phyloP scores from a whole-genome alignment of 2,113 vertebrate species.

The Chinchilla lanigera region DNA sequence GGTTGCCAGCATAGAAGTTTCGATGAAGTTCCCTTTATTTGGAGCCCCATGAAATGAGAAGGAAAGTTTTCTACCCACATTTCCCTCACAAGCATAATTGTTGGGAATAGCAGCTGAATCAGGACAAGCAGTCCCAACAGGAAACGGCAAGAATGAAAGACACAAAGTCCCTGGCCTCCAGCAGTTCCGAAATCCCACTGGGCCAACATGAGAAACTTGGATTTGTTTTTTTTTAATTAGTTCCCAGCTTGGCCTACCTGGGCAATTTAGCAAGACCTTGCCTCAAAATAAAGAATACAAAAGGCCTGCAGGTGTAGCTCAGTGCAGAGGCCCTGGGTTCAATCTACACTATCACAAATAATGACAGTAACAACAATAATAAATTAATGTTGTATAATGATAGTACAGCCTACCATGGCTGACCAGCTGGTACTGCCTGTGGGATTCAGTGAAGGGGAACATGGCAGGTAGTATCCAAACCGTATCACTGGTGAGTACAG shows the following conservation, averaged over 20 bases:
- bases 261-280: too few relatives aligned
- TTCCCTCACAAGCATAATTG: neutral
- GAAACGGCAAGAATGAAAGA: neutral
- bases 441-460: neutral
- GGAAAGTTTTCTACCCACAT: neutral
- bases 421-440: too few relatives aligned
- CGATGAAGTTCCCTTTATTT: neutral
- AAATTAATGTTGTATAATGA: neutral
- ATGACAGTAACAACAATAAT: neutral
- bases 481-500: too few relatives aligned
- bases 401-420: neutral
- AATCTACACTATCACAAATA: neutral
- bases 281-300: too few relatives aligned
- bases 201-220: neutral
- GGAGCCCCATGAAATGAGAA: neutral
- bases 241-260: neutral
- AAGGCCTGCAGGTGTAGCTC: neutral
- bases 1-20: too few relatives aligned
- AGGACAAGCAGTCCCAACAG: neutral
- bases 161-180: neutral
- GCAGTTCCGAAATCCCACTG: neutral
- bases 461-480: accelerated
- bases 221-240: neutral
- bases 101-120: neutral
- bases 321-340: neutral